Base-by-base conservation (phyloP, 2,888 invertebrate genomes). In the Artemia sinica region DNA sequence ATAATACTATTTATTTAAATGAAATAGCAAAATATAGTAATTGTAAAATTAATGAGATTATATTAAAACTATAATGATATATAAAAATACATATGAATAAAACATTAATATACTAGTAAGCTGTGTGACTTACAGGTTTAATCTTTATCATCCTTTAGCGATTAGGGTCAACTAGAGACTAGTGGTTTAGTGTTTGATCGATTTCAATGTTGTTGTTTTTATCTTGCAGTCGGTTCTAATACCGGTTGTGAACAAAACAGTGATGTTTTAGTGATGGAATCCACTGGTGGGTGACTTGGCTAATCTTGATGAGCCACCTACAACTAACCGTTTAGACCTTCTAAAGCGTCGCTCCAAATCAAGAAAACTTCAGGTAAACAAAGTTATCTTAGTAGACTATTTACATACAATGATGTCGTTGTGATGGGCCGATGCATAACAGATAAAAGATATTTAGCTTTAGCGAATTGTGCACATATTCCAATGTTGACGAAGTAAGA, bases 181-280 rank as follows among this genome's bases (percentile, higher is more conserved):
- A 41, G 6, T 41, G 1, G 41, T 41, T 41, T 41, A 41, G n/a
- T 41, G 41, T 41, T 41, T 41, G 41, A 41, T 41, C 41, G 2
- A 41, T 41, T 41, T 41, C 41, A 41, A 41, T 41, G 13, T 14
- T 58, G 13, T 68, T 51, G 18, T 65, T 65, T 48, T 69, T 18
- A 67, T 13, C 12, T 70, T 51, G 12, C 51, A 51, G 71, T 50
- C 52, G 9, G 67, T 50, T 48, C 63, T 58, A 58, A 50, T 6
- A 49, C 69, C n/a, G 73, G n/a, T 58, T 73, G 75, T 51, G 85
- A 82, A 74, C 84, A 82, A 73, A 88, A 84, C 84, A 73, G 91
- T 91, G 66, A 89, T 90, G 84, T n/a, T 91, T 91, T 77, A 89
- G 89, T 74, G 91, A 91, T 78, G 91, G 91, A 72, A 89, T 91